phyloP scores from a whole-genome alignment of 2,797 vertebrate genomes.

The Furcifer pardalis region DNA sequence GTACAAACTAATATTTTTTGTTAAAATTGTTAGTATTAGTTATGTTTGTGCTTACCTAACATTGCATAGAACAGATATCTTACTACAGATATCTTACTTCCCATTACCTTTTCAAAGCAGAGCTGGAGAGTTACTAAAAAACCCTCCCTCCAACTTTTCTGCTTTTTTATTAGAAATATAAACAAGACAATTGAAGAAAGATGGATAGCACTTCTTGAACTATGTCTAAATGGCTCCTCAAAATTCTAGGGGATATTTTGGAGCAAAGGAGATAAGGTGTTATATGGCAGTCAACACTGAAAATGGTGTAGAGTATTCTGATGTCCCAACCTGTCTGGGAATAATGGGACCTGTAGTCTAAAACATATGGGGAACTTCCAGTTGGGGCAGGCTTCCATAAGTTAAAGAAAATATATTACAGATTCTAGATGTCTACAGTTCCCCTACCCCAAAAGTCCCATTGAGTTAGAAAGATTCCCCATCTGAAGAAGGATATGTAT shows the following conservation, averaged over 20 bases:
- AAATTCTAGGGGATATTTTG: not conserved
- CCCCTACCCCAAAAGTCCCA: not conserved
- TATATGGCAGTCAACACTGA: not conserved
- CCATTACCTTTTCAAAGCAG: not conserved
- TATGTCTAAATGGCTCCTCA: not conserved
- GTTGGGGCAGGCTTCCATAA: not conserved
- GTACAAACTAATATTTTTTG: not conserved
- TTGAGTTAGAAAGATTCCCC: not conserved
- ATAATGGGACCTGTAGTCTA: not conserved
- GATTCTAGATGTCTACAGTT: no score
- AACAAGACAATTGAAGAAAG: not conserved
- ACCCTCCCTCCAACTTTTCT: not conserved
- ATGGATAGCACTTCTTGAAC: not conserved
- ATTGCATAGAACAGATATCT: not conserved
- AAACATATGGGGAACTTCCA: not conserved
- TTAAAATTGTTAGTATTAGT: not conserved
- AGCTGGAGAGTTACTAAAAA: not conserved
- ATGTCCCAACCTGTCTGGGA: not conserved
- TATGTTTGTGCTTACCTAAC: not conserved
- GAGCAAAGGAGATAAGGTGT: no score
- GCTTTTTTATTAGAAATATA: not conserved
- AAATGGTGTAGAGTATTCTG: not conserved
- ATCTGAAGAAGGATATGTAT: not conserved
- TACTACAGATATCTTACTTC: no score
- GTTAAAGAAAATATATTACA: not conserved